phyloP scores from a whole-genome alignment of 1,140 invertebrate genomes.

The Myzus persicae region DNA sequence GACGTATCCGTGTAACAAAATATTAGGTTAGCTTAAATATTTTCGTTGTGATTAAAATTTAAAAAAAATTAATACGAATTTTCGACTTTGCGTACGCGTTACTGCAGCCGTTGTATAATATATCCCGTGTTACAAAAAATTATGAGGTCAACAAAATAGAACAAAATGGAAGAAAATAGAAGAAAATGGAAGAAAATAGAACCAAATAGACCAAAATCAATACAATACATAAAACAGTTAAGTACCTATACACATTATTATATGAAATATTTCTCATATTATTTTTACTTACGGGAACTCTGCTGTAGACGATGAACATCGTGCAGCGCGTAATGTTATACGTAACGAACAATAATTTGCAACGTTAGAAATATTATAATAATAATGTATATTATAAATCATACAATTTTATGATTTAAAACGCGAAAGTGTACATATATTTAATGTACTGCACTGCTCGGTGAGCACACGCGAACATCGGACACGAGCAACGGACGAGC shows the following conservation, averaged over 20 bases:
- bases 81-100: not conserved
- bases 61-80: not conserved
- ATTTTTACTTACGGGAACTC: not conserved
- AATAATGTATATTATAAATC: not conserved
- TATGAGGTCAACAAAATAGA: not conserved
- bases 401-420: too few species aligned
- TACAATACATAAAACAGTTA: not conserved
- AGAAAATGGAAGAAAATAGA: too few species aligned
- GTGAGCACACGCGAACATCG: not conserved
- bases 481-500: not conserved
- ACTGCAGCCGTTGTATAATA: not conserved
- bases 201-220: too few species aligned
- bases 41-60: not conserved
- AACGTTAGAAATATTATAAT: not conserved
- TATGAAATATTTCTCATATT: not conserved
- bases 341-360: not conserved
- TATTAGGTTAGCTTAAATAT: not conserved
- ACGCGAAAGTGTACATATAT: not conserved
- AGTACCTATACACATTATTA: not conserved
- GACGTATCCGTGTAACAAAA: not conserved
- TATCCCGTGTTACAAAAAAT: not conserved
- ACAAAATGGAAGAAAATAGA: too few species aligned
- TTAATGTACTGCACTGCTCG: not conserved
- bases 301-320: constrained; percentile 17
- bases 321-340: not conserved